Conservation (phyloP, 1,140 invertebrate genomes). For the Drosophila kepulauana region DNA sequence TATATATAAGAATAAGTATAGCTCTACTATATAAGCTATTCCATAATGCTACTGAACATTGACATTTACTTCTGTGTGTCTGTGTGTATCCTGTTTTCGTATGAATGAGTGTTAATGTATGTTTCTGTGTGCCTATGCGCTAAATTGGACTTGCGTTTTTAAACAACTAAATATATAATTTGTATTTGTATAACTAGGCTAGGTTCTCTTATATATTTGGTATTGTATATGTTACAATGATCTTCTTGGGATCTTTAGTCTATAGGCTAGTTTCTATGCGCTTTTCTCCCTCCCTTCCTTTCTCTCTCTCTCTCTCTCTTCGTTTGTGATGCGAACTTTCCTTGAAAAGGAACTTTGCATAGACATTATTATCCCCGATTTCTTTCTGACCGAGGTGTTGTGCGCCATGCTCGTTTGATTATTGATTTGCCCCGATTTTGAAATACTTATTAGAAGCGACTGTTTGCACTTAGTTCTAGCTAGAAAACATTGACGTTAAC, state of each 20-base stretch:
- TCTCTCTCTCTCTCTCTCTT: neutral
- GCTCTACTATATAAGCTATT: conserved; percentile 56
- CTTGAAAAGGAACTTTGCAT: conserved; percentile 15
- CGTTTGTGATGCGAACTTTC: conserved; percentile 31
- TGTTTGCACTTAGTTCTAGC: conserved; percentile 45
- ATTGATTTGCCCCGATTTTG: conserved; percentile 10
- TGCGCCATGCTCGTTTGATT: conserved; percentile 50
- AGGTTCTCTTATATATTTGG: conserved; percentile 60
- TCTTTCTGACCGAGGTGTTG: conserved; percentile 6
- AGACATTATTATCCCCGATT: conserved; percentile 9
- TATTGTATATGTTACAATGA: conserved; percentile 81
- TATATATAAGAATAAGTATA: conserved; percentile 59
- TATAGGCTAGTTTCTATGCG: conserved; percentile 66
- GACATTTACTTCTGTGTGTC: conserved; percentile 37
- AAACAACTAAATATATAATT: conserved; percentile 66
- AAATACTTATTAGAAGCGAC: conserved; percentile 35
- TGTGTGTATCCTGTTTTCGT: neutral
- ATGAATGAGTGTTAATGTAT: conserved; percentile 1
- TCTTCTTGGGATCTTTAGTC: conserved; percentile 71
- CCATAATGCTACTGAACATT: conserved; percentile 46
- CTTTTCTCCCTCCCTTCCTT: conserved; percentile 6
- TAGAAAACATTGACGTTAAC: conserved; percentile 38
- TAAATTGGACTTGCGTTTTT: conserved; percentile 73
- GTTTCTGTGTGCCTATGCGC: conserved; percentile 38
- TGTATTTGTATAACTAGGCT: conserved; percentile 73